Evolutionary conservation across 2,113 vertebrate species (phyloP), one percentile per base, ranked within the genome.

Genomic region (Promerops cafer): DNA sequence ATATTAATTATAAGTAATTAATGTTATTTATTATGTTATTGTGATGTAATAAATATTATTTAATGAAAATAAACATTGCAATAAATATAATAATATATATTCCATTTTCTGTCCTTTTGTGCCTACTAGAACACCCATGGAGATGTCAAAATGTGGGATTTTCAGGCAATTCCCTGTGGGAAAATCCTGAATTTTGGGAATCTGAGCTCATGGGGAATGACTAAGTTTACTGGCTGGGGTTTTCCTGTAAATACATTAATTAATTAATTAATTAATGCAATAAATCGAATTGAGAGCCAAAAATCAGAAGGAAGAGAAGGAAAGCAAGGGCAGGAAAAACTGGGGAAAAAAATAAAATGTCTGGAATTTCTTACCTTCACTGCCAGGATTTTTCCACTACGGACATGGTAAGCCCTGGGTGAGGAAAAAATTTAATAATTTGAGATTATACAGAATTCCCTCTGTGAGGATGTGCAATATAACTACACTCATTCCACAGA

Each of bases 301-400:
- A 30, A 10, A 44, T 65, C 64, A 37, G 22, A 78, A 35, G 77
- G 45, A 35, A 52, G 27, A 23, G 27, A 77, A 39, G 69, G 56
- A 86, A 90, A 83, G 6, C 8, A 42, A 83, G 75, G 76, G 56
- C 39, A 96, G 64, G 33, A 70, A 57, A 86, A 79, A 83, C 10
- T 13, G 42, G 60, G 49, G 60, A 27, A 33, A 39, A 45, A 53
- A 77, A 45, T 20, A 24, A 60, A 90, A 93, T 37, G 10, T 45
- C 56, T 59, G 50, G n/a, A 79, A 97, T 77, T 60, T 91, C 98
- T 96, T 98, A 99, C 99, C 99, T 99, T 99, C 76, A 99, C 99
- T 82, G 99, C 99, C 94, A 99, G 96, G 77, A 99, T 98, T 94
- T 99, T 98, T 64, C 98, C 99, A 95, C 99, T 99, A 7, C 98